Evolutionary conservation across 2,888 invertebrate genomes (phyloP), one percentile per base, ranked within the genome.

Genomic region (Chloromyia formosa): DNA sequence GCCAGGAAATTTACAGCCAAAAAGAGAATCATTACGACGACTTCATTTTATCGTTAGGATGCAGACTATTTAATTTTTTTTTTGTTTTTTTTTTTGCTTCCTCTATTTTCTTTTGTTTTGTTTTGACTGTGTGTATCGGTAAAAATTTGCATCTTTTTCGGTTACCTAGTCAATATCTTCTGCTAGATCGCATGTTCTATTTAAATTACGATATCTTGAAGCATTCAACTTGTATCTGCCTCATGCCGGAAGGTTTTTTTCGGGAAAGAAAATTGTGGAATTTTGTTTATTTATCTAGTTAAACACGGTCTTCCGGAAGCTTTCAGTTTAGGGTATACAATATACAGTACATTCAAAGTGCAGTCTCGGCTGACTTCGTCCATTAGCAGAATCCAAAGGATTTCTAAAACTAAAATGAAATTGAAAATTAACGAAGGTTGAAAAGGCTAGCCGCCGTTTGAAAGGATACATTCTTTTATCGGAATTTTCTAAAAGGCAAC

Each of bases 261-360:
- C 7, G 49, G 49, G n/a, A 12, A 23, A 14, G 20, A 23, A 3
- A 64, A 64, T 18, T 20, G 64, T 42, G 53, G 23, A 64, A 45
- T 64, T 64, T 68, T 68, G 66, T n/a, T 22, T 68, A 53, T 68
- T 49, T 45, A 68, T 68, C 53, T 53, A 68, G 66, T 23, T 53
- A 23, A 27, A 68, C 35, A 27, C 35, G 23, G 23, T n/a, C 12
- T 42, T 42, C 42, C 42, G n/a, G n/a, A n/a, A n/a, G 42, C 42
- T 12, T 42, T 42, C 42, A 9, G 42, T 42, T 9, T 12, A 12
- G 12, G 5, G 42, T 9, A 5, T 42, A 42, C 12, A 9, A 12
- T 42, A 42, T 42, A 42, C 42, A 42, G 42, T 12, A 42, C 12
- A 42, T n/a, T n/a, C n/a, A n/a, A n/a, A n/a, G n/a, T n/a, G n/a